Base-by-base conservation (phyloP, 2,888 invertebrate genomes). In the Temnothorax rugatulus region DNA sequence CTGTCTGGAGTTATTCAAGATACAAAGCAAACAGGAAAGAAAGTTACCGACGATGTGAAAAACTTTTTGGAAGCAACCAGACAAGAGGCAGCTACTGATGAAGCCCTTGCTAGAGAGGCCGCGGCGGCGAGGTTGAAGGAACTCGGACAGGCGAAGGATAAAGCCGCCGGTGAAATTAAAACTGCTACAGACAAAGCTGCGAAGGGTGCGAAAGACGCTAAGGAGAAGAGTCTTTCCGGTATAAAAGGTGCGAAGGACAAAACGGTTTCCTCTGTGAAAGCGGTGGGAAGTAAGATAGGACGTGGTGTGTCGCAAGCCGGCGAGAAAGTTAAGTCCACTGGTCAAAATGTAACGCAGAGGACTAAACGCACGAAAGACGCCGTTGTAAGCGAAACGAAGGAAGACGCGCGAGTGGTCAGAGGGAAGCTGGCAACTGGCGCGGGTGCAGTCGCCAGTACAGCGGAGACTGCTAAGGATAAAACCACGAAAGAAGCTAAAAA, bases 1-100 rank as follows among this genome's bases (percentile, higher is more conserved):
- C 34, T 90, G 0, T 85, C 88, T 9, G 90, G 82, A 1, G 54
- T 85, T 1, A 64, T 88, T n/a, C 86, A 85, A 0, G 74, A 83
- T 29, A 81, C 79, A 2, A 88, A 84, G 2, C 83, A 96, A 0
- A 95, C 95, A 34, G 95, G 85, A 0, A 87, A 87, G 9, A 86
- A 90, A 84, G 95, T 96, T 13, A 95, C 95, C 83, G 95, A 95
- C 87, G 91, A 92, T 0, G 91, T 93, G 0, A 91, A 91, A 59
- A 93, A 93, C 11, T 93, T 92, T 64, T 82, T 91, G n/a, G 91
- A 93, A 25, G 91, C 90, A 66, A 90, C 92, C 4, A 93, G 92
- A 71, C 88, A 91, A 13, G 91, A 89, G 44, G 90, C 96, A 8
- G 95, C 95, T 73, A 95, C 95, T 15, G 96, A 96, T 83, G 96